Conservation (phyloP, 1,140 invertebrate species). For the Oryzaephilus surinamensis region DNA sequence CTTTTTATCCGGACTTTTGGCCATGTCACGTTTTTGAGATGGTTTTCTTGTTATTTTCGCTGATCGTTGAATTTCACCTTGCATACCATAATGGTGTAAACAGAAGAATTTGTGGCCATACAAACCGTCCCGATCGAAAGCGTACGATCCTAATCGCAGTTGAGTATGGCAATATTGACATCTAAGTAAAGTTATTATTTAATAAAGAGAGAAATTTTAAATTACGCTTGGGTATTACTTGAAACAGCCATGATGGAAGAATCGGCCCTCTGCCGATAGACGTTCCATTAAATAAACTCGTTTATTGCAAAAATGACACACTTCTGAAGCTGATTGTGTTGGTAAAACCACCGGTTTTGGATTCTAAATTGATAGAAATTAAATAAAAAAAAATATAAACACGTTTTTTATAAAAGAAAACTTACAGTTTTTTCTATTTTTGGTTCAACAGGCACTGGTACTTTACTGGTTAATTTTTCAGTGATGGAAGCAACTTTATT, state of each 20-base stretch:
- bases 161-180: conserved; percentile 63
- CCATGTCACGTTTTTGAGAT: conserved; percentile 13
- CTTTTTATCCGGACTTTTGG: conserved; percentile 28
- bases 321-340: conserved; percentile 57
- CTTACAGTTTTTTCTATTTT: conserved; percentile 53
- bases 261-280: conserved; percentile 72
- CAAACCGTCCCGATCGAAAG: conserved; percentile 63
- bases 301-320: conserved; percentile 79
- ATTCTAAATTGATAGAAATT: conserved; percentile 17
- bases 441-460: conserved; percentile 43
- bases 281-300: conserved; percentile 83
- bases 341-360: conserved; percentile 39
- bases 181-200: conserved; percentile 36
- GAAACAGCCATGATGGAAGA: conserved; percentile 79
- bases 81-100: conserved; percentile 63
- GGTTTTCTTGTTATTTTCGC: conserved; percentile 22
- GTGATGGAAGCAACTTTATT: conserved; percentile 85
- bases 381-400: conserved; percentile 3
- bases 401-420: conserved; percentile 2
- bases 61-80: conserved; percentile 35
- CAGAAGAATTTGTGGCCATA: conserved; percentile 69
- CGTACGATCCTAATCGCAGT: conserved; percentile 61
- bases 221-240: conserved; percentile 39
- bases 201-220: not conserved
- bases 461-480: conserved; percentile 62